Conservation (phyloP, 2,797 vertebrate species). For the Platalea minor region DNA sequence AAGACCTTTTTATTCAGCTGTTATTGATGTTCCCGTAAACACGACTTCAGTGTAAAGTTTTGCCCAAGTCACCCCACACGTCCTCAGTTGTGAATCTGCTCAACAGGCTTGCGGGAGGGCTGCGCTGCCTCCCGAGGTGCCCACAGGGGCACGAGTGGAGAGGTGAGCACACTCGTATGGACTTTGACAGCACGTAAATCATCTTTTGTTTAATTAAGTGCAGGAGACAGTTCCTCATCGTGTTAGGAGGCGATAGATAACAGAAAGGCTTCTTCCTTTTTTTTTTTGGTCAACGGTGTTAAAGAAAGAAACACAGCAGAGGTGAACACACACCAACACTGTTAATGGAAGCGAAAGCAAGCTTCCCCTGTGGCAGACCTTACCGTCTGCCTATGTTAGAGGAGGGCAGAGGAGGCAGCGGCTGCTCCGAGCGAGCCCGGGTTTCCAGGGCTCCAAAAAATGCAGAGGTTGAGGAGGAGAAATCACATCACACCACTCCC, state of each 20-base stretch:
- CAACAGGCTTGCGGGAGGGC: background rate
- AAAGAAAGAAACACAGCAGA: background rate
- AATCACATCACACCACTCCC: background rate
- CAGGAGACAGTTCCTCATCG: background rate
- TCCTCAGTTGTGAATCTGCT: background rate
- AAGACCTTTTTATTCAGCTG: slow-evolving; percentile 8
- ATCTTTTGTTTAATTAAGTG: background rate
- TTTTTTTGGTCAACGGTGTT: background rate
- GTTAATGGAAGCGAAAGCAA: background rate
- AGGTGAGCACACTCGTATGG: background rate
- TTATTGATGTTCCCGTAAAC: slow-evolving; percentile 42
- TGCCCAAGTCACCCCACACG: background rate
- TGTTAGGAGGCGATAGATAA: background rate
- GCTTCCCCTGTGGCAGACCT: background rate
- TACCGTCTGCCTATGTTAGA: background rate
- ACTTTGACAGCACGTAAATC: background rate
- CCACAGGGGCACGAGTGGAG: background rate
- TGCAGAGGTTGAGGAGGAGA: background rate
- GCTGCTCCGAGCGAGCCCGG: background rate
- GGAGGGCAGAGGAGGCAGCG: background rate
- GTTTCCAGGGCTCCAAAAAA: background rate
- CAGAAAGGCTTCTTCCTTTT: background rate
- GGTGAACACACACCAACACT: background rate
- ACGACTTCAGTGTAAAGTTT: background rate
- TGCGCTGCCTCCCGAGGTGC: background rate